Conservation (phyloP, 2,888 invertebrate genomes). For the Aelia acuminata region DNA sequence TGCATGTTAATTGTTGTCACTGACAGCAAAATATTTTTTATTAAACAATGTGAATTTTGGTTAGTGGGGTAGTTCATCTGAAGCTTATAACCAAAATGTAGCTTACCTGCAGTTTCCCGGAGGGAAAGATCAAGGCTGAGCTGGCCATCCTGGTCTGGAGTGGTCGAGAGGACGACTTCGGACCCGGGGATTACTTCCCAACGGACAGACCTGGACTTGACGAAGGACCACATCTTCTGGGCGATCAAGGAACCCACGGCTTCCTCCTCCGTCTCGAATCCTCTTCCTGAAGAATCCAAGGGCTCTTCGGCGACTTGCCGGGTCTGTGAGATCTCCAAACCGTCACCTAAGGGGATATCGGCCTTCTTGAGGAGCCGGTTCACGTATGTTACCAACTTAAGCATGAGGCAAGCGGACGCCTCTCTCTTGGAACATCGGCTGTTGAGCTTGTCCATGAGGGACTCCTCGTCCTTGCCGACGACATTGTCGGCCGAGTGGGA, state of each 20-base stretch:
- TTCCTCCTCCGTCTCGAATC: conserved; percentile 72
- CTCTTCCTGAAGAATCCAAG: conserved; percentile 64
- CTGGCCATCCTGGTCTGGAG: conserved; percentile 77
- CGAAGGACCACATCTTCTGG: conserved; percentile 83
- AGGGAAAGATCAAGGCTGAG: conserved; percentile 74
- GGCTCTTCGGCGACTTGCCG: conserved; percentile 71
- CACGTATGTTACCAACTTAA: conserved; percentile 86
- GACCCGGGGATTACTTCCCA: conserved; percentile 85
- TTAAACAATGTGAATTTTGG: too few relatives aligned
- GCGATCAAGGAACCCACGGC: conserved; percentile 76
- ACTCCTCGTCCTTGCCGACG: conserved; percentile 74
- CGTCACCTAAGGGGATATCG: conserved; percentile 82
- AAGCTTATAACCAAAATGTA: too few relatives aligned
- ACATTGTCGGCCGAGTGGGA: conserved; percentile 62
- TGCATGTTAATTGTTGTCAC: too few relatives aligned
- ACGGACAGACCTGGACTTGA: conserved; percentile 82
- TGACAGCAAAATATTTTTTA: too few relatives aligned
- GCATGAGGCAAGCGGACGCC: conserved; percentile 85
- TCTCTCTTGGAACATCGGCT: conserved; percentile 84
- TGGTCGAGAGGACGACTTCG: conserved; percentile 82
- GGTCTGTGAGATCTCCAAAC: conserved; percentile 82
- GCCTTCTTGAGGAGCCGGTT: conserved; percentile 86
- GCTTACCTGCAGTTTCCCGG: conserved; percentile 66
- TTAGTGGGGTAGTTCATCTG: too few relatives aligned
- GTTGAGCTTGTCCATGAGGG: conserved; percentile 81